Base-by-base conservation (phyloP, 2,113 vertebrate genomes). In the Gasterosteus aculeatus region DNA sequence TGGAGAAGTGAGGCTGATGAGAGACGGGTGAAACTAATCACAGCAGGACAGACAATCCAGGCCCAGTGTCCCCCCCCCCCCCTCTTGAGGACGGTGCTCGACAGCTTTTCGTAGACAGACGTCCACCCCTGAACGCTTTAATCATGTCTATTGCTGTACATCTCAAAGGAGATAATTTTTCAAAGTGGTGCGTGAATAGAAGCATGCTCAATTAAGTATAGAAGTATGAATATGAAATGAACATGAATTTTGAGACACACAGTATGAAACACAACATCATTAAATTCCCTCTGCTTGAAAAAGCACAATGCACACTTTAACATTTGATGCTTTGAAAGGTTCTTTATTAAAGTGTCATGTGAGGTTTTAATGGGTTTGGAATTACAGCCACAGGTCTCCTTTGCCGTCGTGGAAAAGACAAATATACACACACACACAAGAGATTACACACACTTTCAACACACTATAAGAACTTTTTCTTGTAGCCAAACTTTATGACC, bases 161-260 rank as follows among this genome's bases (percentile, higher is more conserved):
- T 64, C 59, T 63, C 33, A 62, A 51, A 26, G 22, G 8, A 77
- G 6, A 4, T 67, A 41, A 35, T 62, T 47, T 41, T 11, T 60
- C 62, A 14, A 16, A 39, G 29, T 22, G 6, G 57, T 53, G 64
- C 16, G 15, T 4, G 49, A 16, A 58, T 2, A 33, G 4, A 49
- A 41, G 22, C 44, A 15, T 41, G 33, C 6, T 9, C 18, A 12
- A 3, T 49, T 66, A 26, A 4, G 69, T 47, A n/a, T 29, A 66
- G 14, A 61, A 10, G n/a, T 9, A 56, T 65, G 62, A 80, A 85
- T 70, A 46, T 56, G 66, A 15, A 67, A 70, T 69, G 31, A 56
- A 53, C 42, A 15, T 62, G 54, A 42, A 66, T 77, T 58, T 61
- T 57, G 16, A 57, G 56, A n/a, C 26, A 3, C 54, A 29, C 47